phyloP scores from a whole-genome alignment of 2,797 vertebrate genomes.

The Crocidura indochinensis region DNA sequence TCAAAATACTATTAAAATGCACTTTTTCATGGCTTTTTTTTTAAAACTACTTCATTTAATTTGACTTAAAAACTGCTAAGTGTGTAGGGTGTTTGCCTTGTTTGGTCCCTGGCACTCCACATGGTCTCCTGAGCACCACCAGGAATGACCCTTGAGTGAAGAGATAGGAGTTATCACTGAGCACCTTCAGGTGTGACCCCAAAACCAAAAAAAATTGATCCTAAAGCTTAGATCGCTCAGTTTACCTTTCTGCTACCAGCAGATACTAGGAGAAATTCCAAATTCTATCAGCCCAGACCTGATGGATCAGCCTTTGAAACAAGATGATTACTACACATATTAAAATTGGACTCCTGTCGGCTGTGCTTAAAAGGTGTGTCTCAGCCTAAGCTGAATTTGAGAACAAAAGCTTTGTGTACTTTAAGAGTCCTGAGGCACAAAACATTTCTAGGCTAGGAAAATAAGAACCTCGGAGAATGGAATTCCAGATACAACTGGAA shows the following conservation, averaged over 20 bases:
- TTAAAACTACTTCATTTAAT: not conserved
- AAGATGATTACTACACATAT: not conserved
- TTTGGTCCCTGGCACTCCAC: no score
- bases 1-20: not conserved
- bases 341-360: not conserved
- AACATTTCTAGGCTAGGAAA: not conserved
- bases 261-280: not conserved
- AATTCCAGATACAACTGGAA: not conserved
- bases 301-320: slow-evolving; percentile 22
- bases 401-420: not conserved
- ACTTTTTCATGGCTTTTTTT: no score
- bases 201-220: no score
- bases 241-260: not conserved
- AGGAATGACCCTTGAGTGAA: no score
- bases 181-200: no score
- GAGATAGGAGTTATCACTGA: no score
- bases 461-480: not conserved
- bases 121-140: no score
- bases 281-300: not conserved
- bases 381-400: not conserved
- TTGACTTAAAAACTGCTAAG: slow-evolving; percentile 1
- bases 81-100: no score
- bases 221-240: not conserved
- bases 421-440: not conserved
- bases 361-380: not conserved